Conservation (phyloP, 2,888 invertebrate genomes). For the Pristionchus mayeri region DNA sequence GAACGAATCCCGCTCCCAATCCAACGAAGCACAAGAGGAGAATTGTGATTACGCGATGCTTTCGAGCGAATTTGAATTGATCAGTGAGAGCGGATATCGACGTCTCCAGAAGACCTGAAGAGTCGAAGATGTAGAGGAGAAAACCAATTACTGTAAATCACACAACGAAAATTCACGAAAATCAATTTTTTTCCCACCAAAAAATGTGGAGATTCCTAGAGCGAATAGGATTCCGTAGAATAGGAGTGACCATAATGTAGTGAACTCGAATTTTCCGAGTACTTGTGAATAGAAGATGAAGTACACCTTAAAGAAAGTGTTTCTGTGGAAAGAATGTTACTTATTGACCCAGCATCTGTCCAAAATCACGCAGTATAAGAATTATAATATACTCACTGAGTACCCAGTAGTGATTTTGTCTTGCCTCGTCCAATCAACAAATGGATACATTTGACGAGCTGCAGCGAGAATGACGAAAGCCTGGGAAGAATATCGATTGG, state of each 20-base stretch:
- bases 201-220: neutral
- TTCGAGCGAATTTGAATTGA: constrained; percentile 13
- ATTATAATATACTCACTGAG: no score
- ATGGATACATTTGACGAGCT: neutral
- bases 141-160: no score
- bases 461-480: neutral
- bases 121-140: neutral
- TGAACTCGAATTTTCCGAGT: neutral
- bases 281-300: neutral
- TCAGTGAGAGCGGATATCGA: neutral
- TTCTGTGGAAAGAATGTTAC: no score
- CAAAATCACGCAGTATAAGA: no score
- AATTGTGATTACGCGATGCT: constrained; percentile 5
- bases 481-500: neutral
- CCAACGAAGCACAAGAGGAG: neutral
- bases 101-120: constrained; percentile 10
- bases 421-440: neutral
- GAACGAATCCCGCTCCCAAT: neutral
- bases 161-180: neutral
- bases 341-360: no score
- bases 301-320: no score
- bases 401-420: neutral
- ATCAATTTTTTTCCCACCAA: neutral
- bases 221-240: neutral
- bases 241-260: neutral